phyloP scores from a whole-genome alignment of 1,140 invertebrate genomes.

The Akabosia matsudoensis region DNA sequence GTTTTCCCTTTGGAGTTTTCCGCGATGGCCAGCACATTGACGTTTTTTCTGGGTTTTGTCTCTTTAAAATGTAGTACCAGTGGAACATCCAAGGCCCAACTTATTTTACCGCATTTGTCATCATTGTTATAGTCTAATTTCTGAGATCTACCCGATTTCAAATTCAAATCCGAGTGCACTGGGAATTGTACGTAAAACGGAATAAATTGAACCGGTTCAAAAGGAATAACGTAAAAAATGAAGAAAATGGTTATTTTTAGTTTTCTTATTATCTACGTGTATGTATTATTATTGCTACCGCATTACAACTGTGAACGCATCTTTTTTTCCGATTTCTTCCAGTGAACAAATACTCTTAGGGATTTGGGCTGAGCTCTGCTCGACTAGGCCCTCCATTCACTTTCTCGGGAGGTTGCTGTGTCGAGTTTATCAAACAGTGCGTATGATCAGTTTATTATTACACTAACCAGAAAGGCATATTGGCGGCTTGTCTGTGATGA shows the following conservation, averaged over 20 bases:
- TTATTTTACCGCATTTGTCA: conserved; percentile 12
- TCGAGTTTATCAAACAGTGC: too few relatives aligned
- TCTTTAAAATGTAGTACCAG: too few relatives aligned
- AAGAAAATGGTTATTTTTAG: background rate
- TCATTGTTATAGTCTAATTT: background rate
- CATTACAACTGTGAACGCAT: too few relatives aligned
- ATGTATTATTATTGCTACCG: background rate
- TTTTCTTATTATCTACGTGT: background rate
- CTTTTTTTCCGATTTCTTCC: too few relatives aligned
- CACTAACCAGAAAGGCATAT: too few relatives aligned
- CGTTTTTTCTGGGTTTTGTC: background rate
- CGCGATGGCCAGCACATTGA: background rate
- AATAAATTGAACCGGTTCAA: background rate
- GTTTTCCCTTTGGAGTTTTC: conserved; percentile 16
- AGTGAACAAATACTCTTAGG: too few relatives aligned
- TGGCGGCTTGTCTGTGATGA: background rate
- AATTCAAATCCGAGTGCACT: background rate
- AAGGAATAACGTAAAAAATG: background rate
- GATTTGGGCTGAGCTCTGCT: too few relatives aligned
- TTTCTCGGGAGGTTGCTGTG: too few relatives aligned
- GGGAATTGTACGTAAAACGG: background rate
- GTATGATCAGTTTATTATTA: too few relatives aligned
- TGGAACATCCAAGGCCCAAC: background rate
- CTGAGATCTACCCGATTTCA: background rate
- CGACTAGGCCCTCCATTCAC: too few relatives aligned